A percentile compares a stretch with the other conserved stretches of the same genome.
Conservation (phyloP, 2,888 invertebrate species). For the Dicyrtoma fusca region DNA sequence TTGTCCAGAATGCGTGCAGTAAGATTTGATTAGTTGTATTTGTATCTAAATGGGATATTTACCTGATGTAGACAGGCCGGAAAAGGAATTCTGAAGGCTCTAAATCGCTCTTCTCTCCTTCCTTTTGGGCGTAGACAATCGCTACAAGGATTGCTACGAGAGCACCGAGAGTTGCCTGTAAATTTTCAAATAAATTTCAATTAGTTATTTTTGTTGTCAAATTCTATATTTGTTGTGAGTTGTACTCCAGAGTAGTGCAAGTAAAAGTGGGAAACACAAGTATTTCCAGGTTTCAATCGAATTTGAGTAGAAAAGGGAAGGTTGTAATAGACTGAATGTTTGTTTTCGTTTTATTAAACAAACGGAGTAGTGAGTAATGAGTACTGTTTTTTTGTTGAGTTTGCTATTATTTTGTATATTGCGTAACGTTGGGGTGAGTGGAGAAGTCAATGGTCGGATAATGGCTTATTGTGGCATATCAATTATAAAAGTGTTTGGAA, state of each 20-base stretch:
- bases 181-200: conserved; percentile 13
- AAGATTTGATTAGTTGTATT: too few relatives aligned
- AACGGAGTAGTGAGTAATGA: too few relatives aligned
- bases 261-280: too few relatives aligned
- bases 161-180: conserved; percentile 50
- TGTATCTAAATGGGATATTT: conserved; percentile 3
- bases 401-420: not conserved
- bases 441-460: conserved; percentile 52
- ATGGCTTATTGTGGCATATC: conserved; percentile 40
- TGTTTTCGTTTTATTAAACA: too few relatives aligned
- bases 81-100: conserved; percentile 56
- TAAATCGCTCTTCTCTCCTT: conserved; percentile 54
- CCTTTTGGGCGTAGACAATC: conserved; percentile 49
- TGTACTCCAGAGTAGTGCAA: too few relatives aligned
- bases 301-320: too few relatives aligned
- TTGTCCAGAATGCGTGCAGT: too few relatives aligned
- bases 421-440: not conserved
- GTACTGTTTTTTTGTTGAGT: conserved; percentile 8
- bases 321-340: too few relatives aligned
- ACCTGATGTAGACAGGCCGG: conserved; percentile 57
- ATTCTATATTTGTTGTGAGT: conserved; percentile 3
- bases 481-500: conserved; percentile 7
- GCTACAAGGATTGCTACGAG: conserved; percentile 50
- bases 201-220: not conserved
- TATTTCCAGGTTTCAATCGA: too few relatives aligned